These are phyloP conservation scores for Chiloscyllium punctatum DNA, from an alignment of 2,797 vertebrate species.

Conservation along the genomic window DNA sequence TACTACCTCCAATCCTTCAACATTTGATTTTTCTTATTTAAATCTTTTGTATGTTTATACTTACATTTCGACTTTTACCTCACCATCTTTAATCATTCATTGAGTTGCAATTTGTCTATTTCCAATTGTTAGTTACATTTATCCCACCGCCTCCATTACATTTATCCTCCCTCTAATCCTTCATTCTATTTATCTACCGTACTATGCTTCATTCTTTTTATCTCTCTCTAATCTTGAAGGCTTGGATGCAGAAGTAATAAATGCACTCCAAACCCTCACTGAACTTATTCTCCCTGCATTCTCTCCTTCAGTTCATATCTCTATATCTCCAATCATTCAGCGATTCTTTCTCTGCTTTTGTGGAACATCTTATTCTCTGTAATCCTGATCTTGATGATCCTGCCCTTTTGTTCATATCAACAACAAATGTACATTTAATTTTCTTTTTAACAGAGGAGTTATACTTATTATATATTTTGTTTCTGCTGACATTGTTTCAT, in stretches of 20 bases:
- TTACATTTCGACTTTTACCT: background rate
- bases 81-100: background rate
- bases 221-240: background rate
- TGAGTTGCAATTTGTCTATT: background rate
- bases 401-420: background rate
- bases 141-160: background rate
- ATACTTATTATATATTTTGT: background rate
- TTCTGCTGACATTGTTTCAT: background rate
- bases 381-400: background rate
- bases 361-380: background rate
- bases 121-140: background rate
- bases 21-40: background rate
- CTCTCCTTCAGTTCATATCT: background rate
- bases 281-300: background rate
- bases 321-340: background rate
- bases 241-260: background rate
- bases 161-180: background rate
- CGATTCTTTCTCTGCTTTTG: constrained; percentile 5
- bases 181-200: background rate
- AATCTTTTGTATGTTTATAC: background rate
- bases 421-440: background rate
- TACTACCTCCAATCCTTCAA: background rate
- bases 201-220: background rate
- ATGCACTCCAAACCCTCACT: background rate
- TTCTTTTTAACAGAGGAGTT: background rate